These are phyloP conservation scores for Strix occidentalis DNA, from an alignment of 2,797 vertebrate genomes.

Conservation along the genomic window DNA sequence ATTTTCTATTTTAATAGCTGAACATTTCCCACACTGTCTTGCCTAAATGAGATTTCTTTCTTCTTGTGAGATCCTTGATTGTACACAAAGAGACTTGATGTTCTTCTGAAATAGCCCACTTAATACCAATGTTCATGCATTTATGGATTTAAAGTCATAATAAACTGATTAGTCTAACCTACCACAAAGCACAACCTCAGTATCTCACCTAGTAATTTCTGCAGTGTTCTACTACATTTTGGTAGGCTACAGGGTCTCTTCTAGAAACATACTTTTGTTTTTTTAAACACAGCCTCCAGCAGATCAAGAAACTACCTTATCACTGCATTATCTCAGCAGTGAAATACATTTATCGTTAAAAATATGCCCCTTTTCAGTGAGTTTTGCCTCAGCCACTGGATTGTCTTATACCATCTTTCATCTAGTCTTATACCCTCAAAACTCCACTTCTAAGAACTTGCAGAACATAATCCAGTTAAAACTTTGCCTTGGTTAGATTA, in stretches of 20 bases:
- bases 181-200: neutral
- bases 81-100: neutral
- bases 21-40: conserved; percentile 37
- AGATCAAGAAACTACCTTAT: neutral
- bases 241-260: neutral
- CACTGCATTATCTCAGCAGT: neutral
- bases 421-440: neutral
- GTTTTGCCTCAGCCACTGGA: neutral
- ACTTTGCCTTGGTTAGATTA: neutral
- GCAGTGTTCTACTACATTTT: neutral
- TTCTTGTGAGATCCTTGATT: neutral
- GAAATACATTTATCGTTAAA: neutral
- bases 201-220: neutral
- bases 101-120: conserved; percentile 5
- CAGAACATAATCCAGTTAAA: neutral
- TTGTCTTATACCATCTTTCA: neutral
- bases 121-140: neutral
- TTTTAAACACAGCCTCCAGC: neutral
- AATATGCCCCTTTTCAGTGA: neutral
- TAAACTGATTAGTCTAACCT: neutral
- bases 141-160: conserved; percentile 1
- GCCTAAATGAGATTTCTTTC: conserved; percentile 34
- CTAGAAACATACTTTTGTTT: neutral
- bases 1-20: conserved; percentile 37
- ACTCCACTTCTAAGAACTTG: neutral